A percentile compares a stretch with the other conserved stretches of the same genome.
phyloP scores from a whole-genome alignment of 53 echinoderm and acorn worm species.

The Echinometra lucunter region DNA sequence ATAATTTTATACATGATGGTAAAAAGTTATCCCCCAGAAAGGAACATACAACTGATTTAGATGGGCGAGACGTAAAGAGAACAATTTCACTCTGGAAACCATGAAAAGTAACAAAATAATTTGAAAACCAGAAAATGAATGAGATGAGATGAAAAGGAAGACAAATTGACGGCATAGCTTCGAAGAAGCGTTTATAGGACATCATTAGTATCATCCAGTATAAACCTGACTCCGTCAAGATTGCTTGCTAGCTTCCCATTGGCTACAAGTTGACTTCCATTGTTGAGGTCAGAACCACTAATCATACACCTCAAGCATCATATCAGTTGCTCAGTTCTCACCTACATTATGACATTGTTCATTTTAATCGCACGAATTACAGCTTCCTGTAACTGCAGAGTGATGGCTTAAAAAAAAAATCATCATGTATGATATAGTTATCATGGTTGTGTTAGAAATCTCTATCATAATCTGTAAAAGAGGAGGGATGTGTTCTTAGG shows the following conservation, averaged over 20 bases:
- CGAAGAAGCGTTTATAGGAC: too few species aligned
- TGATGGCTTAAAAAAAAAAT: neutral
- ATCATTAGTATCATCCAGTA: too few species aligned
- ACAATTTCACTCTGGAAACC: too few species aligned
- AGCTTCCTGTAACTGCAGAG: neutral
- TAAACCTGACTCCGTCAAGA: too few species aligned
- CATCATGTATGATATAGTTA: neutral
- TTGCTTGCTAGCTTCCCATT: neutral
- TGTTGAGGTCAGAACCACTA: neutral
- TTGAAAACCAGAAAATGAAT: neutral
- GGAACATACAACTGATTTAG: too few species aligned
- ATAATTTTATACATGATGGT: too few species aligned
- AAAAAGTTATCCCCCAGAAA: too few species aligned
- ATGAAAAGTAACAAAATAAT: neutral
- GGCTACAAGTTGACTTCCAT: neutral
- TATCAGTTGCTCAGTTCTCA: too few species aligned
- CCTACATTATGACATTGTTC: neutral
- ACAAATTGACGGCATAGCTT: too few species aligned
- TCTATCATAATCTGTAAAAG: neutral
- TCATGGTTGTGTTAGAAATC: neutral
- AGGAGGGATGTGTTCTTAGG: neutral
- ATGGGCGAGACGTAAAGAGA: too few species aligned
- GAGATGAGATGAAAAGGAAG: neutral
- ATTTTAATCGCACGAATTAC: neutral
- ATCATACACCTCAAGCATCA: too few species aligned